Conservation (phyloP, 2,113 vertebrate genomes). For the Thamnophis sirtalis region DNA sequence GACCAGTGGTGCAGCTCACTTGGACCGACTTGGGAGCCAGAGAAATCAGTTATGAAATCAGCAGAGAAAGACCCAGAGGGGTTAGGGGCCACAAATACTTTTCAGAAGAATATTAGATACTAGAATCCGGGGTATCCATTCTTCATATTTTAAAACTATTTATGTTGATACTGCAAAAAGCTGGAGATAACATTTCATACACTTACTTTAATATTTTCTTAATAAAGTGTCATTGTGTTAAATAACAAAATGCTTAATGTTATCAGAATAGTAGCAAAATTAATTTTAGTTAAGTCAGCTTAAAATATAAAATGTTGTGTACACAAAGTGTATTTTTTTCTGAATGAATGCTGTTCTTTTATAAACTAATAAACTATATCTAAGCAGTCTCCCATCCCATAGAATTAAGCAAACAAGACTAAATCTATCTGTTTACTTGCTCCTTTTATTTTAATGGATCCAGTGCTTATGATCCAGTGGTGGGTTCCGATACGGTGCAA, state of each 20-base stretch:
- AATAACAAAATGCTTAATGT: neutral
- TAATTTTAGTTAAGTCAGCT: neutral
- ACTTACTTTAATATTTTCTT: neutral
- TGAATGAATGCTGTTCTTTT: neutral
- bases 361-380: neutral
- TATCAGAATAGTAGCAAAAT: neutral
- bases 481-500: too few species aligned
- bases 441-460: neutral
- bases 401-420: neutral
- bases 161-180: neutral
- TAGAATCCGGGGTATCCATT: neutral
- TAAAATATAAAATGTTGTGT: neutral
- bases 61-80: neutral
- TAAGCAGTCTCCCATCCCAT: neutral
- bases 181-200: neutral
- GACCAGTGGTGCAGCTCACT: neutral
- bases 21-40: neutral
- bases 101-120: neutral
- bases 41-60: neutral
- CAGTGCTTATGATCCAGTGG: neutral
- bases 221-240: neutral
- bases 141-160: neutral
- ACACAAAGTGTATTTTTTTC: neutral
- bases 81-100: neutral
- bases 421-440: neutral